These are phyloP conservation scores for Trisateles emortualis DNA, from an alignment of 2,888 invertebrate species.

Conservation along the genomic window DNA sequence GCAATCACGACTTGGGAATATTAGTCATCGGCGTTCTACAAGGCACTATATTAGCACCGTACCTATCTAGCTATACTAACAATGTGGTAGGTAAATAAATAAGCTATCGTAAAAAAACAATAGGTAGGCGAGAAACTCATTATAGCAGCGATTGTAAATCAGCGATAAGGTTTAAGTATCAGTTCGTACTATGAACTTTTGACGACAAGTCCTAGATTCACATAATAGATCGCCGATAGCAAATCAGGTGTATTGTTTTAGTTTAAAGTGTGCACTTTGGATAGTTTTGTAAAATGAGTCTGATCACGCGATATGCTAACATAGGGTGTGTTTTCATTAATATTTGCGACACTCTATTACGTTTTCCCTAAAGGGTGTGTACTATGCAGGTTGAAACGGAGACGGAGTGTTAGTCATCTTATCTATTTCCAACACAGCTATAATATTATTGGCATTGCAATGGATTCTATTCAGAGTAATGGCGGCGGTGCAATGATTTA, in stretches of 20 bases:
- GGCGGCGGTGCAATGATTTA: no score
- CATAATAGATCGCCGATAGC: constrained; percentile 8
- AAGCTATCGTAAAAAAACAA: constrained; percentile 11
- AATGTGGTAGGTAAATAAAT: constrained; percentile 10
- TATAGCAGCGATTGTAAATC: constrained; percentile 2
- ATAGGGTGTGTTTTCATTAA: constrained; percentile 2
- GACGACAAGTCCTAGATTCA: constrained; percentile 13
- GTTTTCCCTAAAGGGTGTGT: constrained; percentile 6
- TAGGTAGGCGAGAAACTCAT: constrained; percentile 15
- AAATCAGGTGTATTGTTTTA: constrained; percentile 17
- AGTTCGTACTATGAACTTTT: constrained; percentile 6
- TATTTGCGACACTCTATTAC: neutral
- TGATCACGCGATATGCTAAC: constrained; percentile 23
- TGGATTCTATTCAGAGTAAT: no score
- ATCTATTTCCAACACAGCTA: no score
- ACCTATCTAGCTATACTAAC: constrained; percentile 2
- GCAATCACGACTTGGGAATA: neutral
- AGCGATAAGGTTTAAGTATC: constrained; percentile 11
- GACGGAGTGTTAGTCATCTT: neutral
- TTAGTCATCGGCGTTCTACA: constrained; percentile 3
- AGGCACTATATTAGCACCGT: neutral
- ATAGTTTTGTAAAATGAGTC: constrained; percentile 13
- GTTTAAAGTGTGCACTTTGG: constrained; percentile 28
- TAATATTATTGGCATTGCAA: no score
- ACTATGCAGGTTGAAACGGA: neutral